Evolutionary conservation across 2,888 invertebrate genomes (phyloP), one percentile per base, ranked within the genome.

Genomic region (Eilema caniola): DNA sequence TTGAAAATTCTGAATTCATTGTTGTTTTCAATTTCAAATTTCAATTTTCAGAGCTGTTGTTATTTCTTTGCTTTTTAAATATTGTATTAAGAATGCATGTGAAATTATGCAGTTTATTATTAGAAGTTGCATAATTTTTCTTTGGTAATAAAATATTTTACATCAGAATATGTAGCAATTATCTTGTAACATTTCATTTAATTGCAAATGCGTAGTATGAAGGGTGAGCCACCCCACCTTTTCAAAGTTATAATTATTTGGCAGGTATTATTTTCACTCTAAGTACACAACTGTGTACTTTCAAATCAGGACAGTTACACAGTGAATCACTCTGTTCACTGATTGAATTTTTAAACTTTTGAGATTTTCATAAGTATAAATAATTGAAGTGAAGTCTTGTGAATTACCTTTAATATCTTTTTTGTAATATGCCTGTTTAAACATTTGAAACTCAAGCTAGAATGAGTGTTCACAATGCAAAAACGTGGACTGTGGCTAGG

Each of bases 251-350:
- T 76, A 81, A 80, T 78, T 83, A 78, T 71, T 70, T 72, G 59
- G 60, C 28, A 80, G 78, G 82, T 82, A 79, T 79, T 70, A 64
- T 66, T 79, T 79, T 74, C 74, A 76, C 69, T 73, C 53, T 76
- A 81, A 81, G 76, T 72, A 73, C 47, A 63, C 59, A 59, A 74
- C 74, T 71, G 63, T 66, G 76, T 70, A n/a, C 53, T 53, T 53
- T 10, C 53, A 53, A 53, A 53, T n/a, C 4, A 53, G 20, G 53
- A 10, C n/a, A n/a, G n/a, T 53, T 53, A 53, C n/a, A 53, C 10
- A 53, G 53, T 53, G n/a, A 53, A 10, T 53, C n/a, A 53, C 8
- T 10, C 53, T 20, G 53, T 53, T 53, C n/a, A 4, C 7, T 53
- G 53, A 53, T 53, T 7, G 3, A 14, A 47, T 1, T 20, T 0